Evolutionary conservation across 2,797 vertebrate genomes (phyloP), one percentile per base, ranked within the genome.

Genomic region (Tolypeutes matacus): DNA sequence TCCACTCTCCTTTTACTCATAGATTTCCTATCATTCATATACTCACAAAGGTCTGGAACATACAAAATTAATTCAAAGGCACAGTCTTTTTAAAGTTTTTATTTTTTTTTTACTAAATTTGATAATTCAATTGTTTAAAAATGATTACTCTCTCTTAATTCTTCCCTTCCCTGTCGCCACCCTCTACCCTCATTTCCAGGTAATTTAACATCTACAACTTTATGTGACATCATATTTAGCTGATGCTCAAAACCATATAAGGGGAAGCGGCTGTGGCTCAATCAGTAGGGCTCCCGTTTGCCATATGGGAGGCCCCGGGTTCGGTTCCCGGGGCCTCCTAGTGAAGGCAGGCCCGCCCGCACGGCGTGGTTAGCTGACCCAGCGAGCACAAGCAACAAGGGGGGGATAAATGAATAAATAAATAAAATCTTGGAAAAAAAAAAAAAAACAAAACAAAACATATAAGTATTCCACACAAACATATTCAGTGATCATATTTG

Each of bases 11-110:
- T 56, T 42, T 13, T 1, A 8, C 27, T 64, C 36, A 34, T 6
- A 0, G 0, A 6, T 34, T 36, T 75, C 58, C 29, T 34, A 0
- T 39, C 31, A 34, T 9, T 69, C 20, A 5, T 2, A 11, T 1
- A 67, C 65, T 78, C 31, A 3, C 25, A 6, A 2, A n/a, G 62
- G 15, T 15, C 42, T 46, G 46, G n/a, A 21, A 60, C 1, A 3
- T 0, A 8, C 62, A 49, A n/a, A n/a, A 51, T 42, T 14, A 31
- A 77, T 36, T 67, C 29, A 51, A 46, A 34, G 2, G 10, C 53
- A 70, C 58, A 70, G 49, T 3, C 27, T 64, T 46, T 27, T 29
- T 58, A 34, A 2, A 39, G 7, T 39, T 34, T n/a, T 39, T 60
- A 15, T 14, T 10, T 29, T 77, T 80, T 80, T 9, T 31, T 65